Evolutionary conservation across 2,888 invertebrate species (phyloP).

Genomic region (Nephrotoma flavescens): DNA sequence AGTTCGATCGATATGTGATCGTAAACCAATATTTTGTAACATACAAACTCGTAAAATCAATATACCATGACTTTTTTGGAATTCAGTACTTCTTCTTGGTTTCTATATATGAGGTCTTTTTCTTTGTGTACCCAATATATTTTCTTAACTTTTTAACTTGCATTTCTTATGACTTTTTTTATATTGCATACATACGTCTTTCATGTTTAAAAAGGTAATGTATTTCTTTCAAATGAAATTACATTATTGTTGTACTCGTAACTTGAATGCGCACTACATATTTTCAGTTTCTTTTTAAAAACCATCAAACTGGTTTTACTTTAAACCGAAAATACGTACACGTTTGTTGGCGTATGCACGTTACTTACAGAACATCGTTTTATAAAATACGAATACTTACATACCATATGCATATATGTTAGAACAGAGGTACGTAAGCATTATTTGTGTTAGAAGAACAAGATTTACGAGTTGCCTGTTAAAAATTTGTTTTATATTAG

Average conservation of each 20-base stretch:
- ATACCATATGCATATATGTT: neutral
- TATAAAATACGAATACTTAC: neutral
- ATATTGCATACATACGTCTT: neutral
- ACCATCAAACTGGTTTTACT: neutral
- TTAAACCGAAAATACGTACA: neutral
- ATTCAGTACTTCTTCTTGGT: neutral
- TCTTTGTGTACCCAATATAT: neutral
- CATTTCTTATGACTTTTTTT: neutral
- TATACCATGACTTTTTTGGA: neutral
- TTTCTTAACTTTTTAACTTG: neutral
- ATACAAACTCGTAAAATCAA: neutral
- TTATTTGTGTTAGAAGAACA: neutral
- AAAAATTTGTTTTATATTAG: neutral
- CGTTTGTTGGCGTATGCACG: neutral
- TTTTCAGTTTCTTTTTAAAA: neutral
- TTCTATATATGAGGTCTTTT: neutral
- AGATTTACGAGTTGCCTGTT: neutral
- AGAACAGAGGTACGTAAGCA: neutral
- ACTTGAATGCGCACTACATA: neutral
- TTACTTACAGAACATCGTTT: neutral
- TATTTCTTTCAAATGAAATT: neutral
- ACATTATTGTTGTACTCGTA: neutral
- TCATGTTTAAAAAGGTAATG: neutral
- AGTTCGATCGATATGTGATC: neutral
- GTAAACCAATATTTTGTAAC: neutral